Conservation (phyloP, 2,113 vertebrate species). For the Eurypyga helias region DNA sequence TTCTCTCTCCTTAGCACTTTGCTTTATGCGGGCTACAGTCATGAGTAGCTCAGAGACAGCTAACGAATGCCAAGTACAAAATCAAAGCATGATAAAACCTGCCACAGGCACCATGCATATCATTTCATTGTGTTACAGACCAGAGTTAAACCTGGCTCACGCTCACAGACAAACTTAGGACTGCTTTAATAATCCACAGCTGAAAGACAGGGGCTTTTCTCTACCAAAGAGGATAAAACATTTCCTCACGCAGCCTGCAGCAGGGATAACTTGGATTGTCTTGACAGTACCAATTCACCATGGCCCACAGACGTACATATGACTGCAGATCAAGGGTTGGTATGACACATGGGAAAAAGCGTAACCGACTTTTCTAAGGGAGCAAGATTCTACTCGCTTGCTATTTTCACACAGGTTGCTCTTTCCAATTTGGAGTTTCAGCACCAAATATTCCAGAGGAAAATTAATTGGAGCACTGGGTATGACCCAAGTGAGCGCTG, state of each 20-base stretch:
- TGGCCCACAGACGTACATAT: conserved; percentile 63
- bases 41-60: conserved; percentile 73
- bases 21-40: conserved; percentile 61
- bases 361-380: conserved; percentile 48
- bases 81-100: conserved; percentile 79
- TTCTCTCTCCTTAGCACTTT: conserved; percentile 60
- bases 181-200: conserved; percentile 75
- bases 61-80: conserved; percentile 75
- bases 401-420: conserved; percentile 48
- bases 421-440: conserved; percentile 35
- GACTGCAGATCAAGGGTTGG: conserved; percentile 67
- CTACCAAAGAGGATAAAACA: conserved; percentile 77
- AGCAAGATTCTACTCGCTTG: conserved; percentile 26
- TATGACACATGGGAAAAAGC: conserved; percentile 64
- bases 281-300: conserved; percentile 73
- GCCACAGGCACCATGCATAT: conserved; percentile 78
- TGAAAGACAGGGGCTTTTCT: conserved; percentile 77
- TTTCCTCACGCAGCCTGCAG: conserved; percentile 77
- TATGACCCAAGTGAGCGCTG: not conserved
- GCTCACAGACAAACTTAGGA: conserved; percentile 78
- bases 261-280: conserved; percentile 78
- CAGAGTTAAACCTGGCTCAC: conserved; percentile 76
- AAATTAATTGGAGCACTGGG: not conserved
- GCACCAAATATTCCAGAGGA: not conserved
- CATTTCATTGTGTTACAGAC: conserved; percentile 72